Percentiles rank a stretch among this genome's conserved stretches.
phyloP scores from a whole-genome alignment of 2,113 vertebrate genomes.

The Dasypus novemcinctus region DNA sequence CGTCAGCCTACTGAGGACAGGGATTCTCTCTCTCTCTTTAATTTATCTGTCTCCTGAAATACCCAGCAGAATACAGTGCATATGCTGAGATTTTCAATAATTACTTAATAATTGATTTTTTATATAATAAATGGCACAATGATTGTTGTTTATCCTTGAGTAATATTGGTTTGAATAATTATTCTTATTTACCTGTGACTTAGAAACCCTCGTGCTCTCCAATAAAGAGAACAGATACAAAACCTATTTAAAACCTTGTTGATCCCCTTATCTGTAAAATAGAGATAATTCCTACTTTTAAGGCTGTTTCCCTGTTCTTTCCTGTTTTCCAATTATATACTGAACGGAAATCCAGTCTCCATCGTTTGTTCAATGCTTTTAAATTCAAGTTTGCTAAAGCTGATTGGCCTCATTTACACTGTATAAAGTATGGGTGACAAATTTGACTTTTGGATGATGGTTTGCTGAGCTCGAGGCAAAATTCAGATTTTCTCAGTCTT shows the following conservation, averaged over 20 bases:
- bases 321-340: fast-evolving
- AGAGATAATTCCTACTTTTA: background rate
- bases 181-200: background rate
- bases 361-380: background rate
- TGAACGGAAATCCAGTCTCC: background rate
- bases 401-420: background rate
- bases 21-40: background rate
- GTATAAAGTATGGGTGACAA: background rate
- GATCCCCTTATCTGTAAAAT: background rate
- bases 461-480: background rate
- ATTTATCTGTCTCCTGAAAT: background rate
- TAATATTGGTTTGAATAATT: fast-evolving
- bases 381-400: background rate
- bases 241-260: background rate
- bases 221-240: background rate
- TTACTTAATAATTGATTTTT: background rate
- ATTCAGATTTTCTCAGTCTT: background rate
- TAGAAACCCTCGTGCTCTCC: no score
- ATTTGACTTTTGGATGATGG: background rate
- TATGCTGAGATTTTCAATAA: fast-evolving
- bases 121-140: background rate
- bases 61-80: fast-evolving
- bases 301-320: background rate
- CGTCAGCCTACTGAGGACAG: background rate
- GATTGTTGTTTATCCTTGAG: background rate